Evolutionary conservation across 2,888 invertebrate genomes (phyloP), one percentile per base, ranked within the genome.

Genomic region (Andrena bucephala): DNA sequence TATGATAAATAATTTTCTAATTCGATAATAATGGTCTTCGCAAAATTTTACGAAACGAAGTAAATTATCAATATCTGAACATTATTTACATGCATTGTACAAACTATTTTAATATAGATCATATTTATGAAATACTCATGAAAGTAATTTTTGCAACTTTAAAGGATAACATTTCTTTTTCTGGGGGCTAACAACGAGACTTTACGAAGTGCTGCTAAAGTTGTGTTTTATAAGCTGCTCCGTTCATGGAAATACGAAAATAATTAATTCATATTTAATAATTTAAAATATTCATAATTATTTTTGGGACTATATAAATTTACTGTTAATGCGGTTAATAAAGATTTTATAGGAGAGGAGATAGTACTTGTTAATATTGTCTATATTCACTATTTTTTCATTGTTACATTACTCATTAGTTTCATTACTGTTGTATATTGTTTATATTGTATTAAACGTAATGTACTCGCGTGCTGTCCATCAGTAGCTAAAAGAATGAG

Each of bases 321-420:
- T 65, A 69, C 71, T 72, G 68, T 81, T 83, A 54, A 65, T 81
- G 36, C 48, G 52, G 24, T 66, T 63, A 83, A 81, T 83, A 81
- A 81, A 76, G 27, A 70, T 54, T 77, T 77, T 82, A 82, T 69
- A 60, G 36, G 73, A 73, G 52, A 59, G 66, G 81, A 52, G 48
- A 77, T 29, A 42, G 62, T 82, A 83, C 57, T 70, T 83, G 70
- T 70, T 77, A 74, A 77, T 82, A 77, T 77, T 74, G 54, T 83
- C 54, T 82, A 60, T 77, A 50, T 50, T 70, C 66, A 65, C 70
- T 54, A 65, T 70, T 67, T 81, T 69, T 76, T 72, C 27, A 29
- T 68, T 72, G 59, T 60, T 82, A 65, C 27, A 59, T 24, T 36
- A 16, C 59, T 75, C 52, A 70, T 70, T 29, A 48, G 20, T 67